Evolutionary conservation across 1,140 invertebrate genomes (phyloP).

Genomic region (Globodera ellingtonae): DNA sequence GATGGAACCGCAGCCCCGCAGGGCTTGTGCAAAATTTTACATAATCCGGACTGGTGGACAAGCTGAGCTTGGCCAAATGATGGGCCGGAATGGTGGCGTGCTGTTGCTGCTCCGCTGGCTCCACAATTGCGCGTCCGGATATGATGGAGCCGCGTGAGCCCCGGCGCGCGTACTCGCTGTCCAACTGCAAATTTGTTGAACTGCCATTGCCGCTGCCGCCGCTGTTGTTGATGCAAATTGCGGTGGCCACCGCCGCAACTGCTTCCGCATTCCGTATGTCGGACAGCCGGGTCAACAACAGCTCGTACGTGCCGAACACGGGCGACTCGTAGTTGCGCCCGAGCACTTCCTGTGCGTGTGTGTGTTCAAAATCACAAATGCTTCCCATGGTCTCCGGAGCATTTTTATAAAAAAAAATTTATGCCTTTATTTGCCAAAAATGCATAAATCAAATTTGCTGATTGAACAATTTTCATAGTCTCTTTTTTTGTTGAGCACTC

Average conservation of each 20-base stretch:
- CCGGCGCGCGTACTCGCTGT: conserved; percentile 52
- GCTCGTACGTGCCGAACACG: conserved; percentile 58
- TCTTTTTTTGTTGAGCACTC: not conserved
- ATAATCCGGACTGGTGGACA: conserved; percentile 58
- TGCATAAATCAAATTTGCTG: too few species aligned
- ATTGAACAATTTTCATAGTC: not conserved
- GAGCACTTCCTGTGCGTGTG: conserved; percentile 55
- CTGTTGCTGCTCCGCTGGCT: conserved; percentile 44
- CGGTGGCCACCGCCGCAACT: not conserved
- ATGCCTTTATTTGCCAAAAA: conserved; percentile 4
- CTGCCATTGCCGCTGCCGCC: conserved; percentile 6
- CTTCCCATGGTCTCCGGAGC: too few species aligned
- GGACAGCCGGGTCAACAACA: conserved; percentile 49
- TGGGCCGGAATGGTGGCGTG: conserved; percentile 60
- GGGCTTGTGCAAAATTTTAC: conserved; percentile 34
- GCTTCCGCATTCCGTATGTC: conserved; percentile 41
- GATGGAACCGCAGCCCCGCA: too few species aligned
- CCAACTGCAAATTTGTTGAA: conserved; percentile 30
- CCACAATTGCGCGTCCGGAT: conserved; percentile 62
- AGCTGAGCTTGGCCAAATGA: conserved; percentile 59
- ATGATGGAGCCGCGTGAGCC: conserved; percentile 64
- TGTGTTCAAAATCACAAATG: not conserved
- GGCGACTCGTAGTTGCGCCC: conserved; percentile 56
- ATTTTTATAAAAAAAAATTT: conserved; percentile 23
- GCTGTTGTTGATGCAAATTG: conserved; percentile 5